These are phyloP conservation scores for Lucilia cuprina DNA, from an alignment of 1,140 invertebrate genomes.

Conservation along the genomic window DNA sequence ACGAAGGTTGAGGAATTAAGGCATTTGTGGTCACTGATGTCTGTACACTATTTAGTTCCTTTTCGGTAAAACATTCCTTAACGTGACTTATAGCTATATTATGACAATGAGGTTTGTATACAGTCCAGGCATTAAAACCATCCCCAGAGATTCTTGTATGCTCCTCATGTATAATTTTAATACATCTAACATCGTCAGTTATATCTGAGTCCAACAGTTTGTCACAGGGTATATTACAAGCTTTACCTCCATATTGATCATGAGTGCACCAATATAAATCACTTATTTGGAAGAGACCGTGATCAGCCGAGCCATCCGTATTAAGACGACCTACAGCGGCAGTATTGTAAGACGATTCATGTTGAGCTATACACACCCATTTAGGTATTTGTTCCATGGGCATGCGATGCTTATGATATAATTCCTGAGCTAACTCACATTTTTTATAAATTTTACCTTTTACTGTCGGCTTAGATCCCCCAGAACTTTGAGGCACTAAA, in stretches of 20 bases:
- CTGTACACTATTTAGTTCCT: background rate
- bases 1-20: constrained; percentile 32
- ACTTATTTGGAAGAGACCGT: constrained; percentile 75
- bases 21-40: background rate
- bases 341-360: constrained; percentile 74
- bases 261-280: constrained; percentile 73
- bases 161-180: constrained; percentile 67
- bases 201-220: constrained; percentile 72
- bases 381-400: constrained; percentile 66
- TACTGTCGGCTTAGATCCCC: no score
- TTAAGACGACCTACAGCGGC: constrained; percentile 67
- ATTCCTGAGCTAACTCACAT: constrained; percentile 69
- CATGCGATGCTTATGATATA: constrained; percentile 64
- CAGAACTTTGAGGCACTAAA: no score
- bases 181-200: constrained; percentile 70
- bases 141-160: constrained; percentile 68
- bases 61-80: constrained; percentile 23
- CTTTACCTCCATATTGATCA: constrained; percentile 64
- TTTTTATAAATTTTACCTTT: constrained; percentile 69
- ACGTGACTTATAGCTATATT: constrained; percentile 21
- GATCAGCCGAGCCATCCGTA: constrained; percentile 68
- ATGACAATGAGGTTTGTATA: constrained; percentile 61
- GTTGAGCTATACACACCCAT: constrained; percentile 75
- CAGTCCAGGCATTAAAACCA: constrained; percentile 74
- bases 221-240: constrained; percentile 67